Evolutionary conservation across 2,113 vertebrate genomes (phyloP), one percentile per base, ranked within the genome.

Genomic region (Lepisosteus oculatus): DNA sequence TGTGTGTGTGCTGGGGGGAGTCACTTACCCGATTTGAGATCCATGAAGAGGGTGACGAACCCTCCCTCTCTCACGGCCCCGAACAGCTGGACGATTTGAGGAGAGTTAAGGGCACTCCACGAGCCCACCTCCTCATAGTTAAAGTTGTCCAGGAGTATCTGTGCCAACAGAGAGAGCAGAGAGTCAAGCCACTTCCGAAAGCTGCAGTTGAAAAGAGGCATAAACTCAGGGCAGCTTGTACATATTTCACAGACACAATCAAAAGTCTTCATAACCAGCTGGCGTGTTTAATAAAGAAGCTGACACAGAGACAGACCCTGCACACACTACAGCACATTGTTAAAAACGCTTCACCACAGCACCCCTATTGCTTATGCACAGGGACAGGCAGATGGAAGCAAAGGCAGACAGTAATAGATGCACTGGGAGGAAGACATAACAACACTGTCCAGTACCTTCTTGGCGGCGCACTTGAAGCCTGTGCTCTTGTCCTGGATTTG

Each of bases 31-130:
- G 93, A 90, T 79, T 98, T 95, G 41, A 93, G 89, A 71, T 98
- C 95, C 95, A 98, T 98, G 79, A 99, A 92, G 73, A 99, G 93
- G 68, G 95, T 86, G 2, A 98, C 81, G 80, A 93, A 93, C 0
- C 87, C 91, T 0, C 96, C 97, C 76, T 98, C 95, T 78, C 93
- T 90, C 83, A 99, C 92, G 3, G 95, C 95, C 2, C 97, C 97
- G 0, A 96, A 99, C 67, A 99, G 80, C 66, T 97, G 94, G 77
- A 98, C 92, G 13, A 99, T 91, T 44, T 85, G 90, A 77, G 95
- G 94, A 47, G 93, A 95, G 6, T 80, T 90, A 75, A 97, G 66
- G 15, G 89, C 87, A 73, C 94, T 95, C 82, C 95, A 98, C 11
- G 94, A 91, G 64, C 94, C 92, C 78, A 98, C 88, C 87, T 99